Percentiles rank a stretch among this genome's conserved stretches.
These are phyloP conservation scores for Poicephalus gulielmi DNA, from an alignment of 2,113 vertebrate genomes.

Conservation along the genomic window DNA sequence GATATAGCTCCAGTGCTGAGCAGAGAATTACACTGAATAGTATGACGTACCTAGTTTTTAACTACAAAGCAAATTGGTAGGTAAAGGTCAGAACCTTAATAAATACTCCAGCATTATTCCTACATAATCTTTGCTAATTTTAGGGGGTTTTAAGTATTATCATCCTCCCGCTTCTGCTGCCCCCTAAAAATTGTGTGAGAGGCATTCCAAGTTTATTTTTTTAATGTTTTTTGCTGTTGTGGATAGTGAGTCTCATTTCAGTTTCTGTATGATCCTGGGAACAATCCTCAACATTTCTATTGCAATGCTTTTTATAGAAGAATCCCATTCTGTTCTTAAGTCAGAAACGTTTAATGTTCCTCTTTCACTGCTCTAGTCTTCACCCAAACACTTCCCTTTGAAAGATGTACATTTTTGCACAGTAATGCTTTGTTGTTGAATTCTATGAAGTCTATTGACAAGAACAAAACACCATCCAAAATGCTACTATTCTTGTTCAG, in stretches of 20 bases:
- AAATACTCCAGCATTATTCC: background rate
- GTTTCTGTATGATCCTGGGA: background rate
- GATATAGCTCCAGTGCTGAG: background rate
- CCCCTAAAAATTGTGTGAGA: background rate
- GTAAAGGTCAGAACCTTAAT: background rate
- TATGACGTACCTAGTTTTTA: background rate
- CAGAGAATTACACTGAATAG: background rate
- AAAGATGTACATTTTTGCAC: constrained; percentile 41
- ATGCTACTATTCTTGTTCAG: constrained; percentile 25
- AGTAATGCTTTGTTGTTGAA: constrained; percentile 55
- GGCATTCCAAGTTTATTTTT: background rate
- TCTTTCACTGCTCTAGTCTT: constrained; percentile 21
- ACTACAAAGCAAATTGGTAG: background rate
- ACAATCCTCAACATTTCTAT: background rate
- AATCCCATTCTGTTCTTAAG: constrained; percentile 19
- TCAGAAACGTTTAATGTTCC: constrained; percentile 22
- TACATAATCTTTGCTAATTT: background rate
- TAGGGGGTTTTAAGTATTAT: background rate
- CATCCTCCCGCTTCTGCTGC: background rate
- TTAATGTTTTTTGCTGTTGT: background rate
- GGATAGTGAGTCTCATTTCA: background rate
- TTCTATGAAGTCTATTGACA: constrained; percentile 60
- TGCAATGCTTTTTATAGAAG: background rate
- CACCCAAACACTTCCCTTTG: constrained; percentile 30
- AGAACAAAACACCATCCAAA: constrained; percentile 58